These are phyloP conservation scores for Eristalis tenax DNA, from an alignment of 2,888 invertebrate species.

Conservation along the genomic window DNA sequence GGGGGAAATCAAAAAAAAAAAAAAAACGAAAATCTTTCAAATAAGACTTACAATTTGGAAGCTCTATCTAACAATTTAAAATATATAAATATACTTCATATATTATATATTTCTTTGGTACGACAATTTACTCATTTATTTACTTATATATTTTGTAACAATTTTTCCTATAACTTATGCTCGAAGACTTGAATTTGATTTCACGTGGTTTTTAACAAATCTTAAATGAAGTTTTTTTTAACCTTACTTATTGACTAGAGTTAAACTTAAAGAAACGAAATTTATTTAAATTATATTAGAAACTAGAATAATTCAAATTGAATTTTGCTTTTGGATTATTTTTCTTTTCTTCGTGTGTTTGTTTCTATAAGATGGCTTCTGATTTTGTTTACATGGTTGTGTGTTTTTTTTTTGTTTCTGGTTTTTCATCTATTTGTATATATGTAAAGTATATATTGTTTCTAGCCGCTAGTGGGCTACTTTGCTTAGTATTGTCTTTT, in stretches of 20 bases:
- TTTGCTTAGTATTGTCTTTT: slow-evolving; percentile 70
- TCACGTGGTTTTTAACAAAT: slow-evolving; percentile 21
- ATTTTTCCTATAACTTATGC: slow-evolving; percentile 58
- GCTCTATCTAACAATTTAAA: slow-evolving; percentile 65
- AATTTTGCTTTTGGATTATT: background rate
- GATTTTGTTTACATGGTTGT: slow-evolving; percentile 15
- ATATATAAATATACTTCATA: slow-evolving; percentile 33
- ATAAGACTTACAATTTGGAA: slow-evolving; percentile 53
- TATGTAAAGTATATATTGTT: slow-evolving; percentile 10
- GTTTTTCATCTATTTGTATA: slow-evolving; percentile 15
- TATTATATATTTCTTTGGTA: slow-evolving; percentile 38
- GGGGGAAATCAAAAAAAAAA: background rate
- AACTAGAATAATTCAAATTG: slow-evolving; percentile 25
- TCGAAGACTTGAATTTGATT: slow-evolving; percentile 67
- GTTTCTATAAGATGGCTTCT: slow-evolving; percentile 18
- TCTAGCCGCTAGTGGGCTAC: slow-evolving; percentile 25
- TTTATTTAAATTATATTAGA: slow-evolving; percentile 32
- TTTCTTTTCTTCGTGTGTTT: background rate
- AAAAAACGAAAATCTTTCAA: background rate
- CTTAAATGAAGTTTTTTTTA: slow-evolving; percentile 36
- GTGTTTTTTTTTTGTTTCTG: background rate
- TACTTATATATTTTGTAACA: slow-evolving; percentile 17
- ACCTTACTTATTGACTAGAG: slow-evolving; percentile 68
- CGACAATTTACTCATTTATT: slow-evolving; percentile 18
- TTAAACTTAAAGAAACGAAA: slow-evolving; percentile 43